Evolutionary conservation across 2,113 vertebrate genomes (phyloP).

Genomic region (Heterotilapia buettikoferi): DNA sequence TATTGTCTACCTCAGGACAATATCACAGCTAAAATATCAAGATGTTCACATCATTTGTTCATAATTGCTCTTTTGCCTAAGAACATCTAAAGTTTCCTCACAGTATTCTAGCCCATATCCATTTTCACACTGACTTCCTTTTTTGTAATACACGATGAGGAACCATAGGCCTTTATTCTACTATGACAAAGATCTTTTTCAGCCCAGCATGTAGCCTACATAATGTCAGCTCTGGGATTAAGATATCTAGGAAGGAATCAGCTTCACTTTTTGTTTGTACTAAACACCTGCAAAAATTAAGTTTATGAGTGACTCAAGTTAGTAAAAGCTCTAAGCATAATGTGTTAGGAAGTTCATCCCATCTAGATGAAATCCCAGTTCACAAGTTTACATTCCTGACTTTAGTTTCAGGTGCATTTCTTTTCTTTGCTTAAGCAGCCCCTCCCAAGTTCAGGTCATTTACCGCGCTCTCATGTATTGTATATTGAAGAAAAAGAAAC

Average conservation of each 20-base stretch:
- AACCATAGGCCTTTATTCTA: conserved; percentile 45
- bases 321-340: background rate
- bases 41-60: conserved; percentile 40
- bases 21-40: conserved; percentile 28
- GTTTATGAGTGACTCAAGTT: background rate
- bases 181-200: conserved; percentile 49
- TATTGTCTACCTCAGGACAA: conserved; percentile 10
- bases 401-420: conserved; percentile 43
- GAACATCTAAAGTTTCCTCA: conserved; percentile 47
- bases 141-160: conserved; percentile 14
- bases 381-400: conserved; percentile 29
- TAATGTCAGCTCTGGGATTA: background rate
- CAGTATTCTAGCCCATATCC: conserved; percentile 36
- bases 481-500: background rate
- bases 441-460: conserved; percentile 46
- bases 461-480: background rate
- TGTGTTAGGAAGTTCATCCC: background rate
- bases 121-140: conserved; percentile 60
- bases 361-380: conserved; percentile 29
- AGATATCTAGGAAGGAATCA: background rate
- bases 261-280: background rate
- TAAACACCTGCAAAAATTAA: background rate
- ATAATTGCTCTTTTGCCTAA: conserved; percentile 49
- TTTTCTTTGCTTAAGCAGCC: background rate
- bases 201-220: conserved; percentile 15